These are phyloP conservation scores for Huso huso DNA, from an alignment of 2,797 vertebrate species.

Conservation along the genomic window DNA sequence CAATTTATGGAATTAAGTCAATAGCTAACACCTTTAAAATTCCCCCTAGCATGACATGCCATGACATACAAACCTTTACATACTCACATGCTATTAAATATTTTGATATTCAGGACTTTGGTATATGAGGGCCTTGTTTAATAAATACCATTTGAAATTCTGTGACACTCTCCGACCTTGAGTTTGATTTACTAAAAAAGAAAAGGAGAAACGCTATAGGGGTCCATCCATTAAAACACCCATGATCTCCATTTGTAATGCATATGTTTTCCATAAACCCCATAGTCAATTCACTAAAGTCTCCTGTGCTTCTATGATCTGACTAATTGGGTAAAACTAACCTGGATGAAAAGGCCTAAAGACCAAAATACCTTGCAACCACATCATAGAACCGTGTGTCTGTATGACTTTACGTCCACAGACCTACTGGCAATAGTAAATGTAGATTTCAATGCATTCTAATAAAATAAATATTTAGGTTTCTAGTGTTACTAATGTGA, in stretches of 20 bases:
- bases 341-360: conserved; percentile 64
- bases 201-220: conserved; percentile 28
- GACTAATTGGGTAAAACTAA: conserved; percentile 58
- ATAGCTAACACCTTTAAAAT: too few relatives aligned
- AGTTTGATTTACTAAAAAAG: conserved; percentile 30
- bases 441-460: too few relatives aligned
- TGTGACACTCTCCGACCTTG: conserved; percentile 18
- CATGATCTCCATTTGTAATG: conserved; percentile 57
- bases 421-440: too few relatives aligned
- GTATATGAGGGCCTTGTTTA: too few relatives aligned
- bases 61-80: too few relatives aligned
- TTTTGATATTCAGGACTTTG: too few relatives aligned
- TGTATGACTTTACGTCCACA: neutral
- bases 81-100: too few relatives aligned
- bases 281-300: conserved; percentile 43
- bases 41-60: too few relatives aligned
- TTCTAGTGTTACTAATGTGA: too few relatives aligned
- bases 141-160: neutral
- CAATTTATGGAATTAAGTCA: too few relatives aligned
- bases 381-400: conserved; percentile 50
- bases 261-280: conserved; percentile 60
- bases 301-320: conserved; percentile 40
- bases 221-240: conserved; percentile 35
- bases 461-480: too few relatives aligned
- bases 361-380: conserved; percentile 57